These are phyloP conservation scores for Microcebus ravelobensis DNA, from an alignment of 2,113 vertebrate genomes.

Conservation along the genomic window DNA sequence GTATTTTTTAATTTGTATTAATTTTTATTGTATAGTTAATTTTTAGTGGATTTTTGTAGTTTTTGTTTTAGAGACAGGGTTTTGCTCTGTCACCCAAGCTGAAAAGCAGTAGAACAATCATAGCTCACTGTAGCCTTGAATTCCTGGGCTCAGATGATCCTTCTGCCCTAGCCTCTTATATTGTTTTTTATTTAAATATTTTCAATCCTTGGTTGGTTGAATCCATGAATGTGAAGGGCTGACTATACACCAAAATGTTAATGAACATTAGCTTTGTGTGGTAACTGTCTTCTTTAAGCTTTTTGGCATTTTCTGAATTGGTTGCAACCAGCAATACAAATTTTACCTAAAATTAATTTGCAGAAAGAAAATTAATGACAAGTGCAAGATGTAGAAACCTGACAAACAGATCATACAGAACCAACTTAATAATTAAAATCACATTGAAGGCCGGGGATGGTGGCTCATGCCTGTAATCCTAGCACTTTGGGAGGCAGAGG, in stretches of 20 bases:
- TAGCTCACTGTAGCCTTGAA: too few relatives aligned
- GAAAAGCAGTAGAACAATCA: too few relatives aligned
- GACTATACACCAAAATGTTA: neutral
- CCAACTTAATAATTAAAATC: slow-evolving; percentile 28
- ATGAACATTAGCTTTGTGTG: neutral
- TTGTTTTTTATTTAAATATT: neutral
- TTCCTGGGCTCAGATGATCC: too few relatives aligned
- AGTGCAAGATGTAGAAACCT: neutral
- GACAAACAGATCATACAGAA: neutral
- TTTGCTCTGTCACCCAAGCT: too few relatives aligned
- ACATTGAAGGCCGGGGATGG: too few relatives aligned
- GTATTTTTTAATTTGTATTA: neutral
- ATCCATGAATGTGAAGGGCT: neutral
- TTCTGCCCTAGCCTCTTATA: too few relatives aligned
- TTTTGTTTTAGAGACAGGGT: too few relatives aligned
- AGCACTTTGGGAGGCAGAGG: too few relatives aligned
- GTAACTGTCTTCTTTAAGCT: neutral
- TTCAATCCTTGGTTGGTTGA: neutral
- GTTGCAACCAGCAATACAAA: neutral
- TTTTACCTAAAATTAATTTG: slow-evolving; percentile 28
- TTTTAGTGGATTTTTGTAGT: too few relatives aligned
- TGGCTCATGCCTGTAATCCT: too few relatives aligned
- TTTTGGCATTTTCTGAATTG: neutral
- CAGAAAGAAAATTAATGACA: neutral
- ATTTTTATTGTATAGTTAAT: neutral